Percentiles rank a stretch among this genome's conserved stretches.
These are phyloP conservation scores for Glaucopsyche alexis DNA, from an alignment of 2,888 invertebrate species.

Conservation along the genomic window DNA sequence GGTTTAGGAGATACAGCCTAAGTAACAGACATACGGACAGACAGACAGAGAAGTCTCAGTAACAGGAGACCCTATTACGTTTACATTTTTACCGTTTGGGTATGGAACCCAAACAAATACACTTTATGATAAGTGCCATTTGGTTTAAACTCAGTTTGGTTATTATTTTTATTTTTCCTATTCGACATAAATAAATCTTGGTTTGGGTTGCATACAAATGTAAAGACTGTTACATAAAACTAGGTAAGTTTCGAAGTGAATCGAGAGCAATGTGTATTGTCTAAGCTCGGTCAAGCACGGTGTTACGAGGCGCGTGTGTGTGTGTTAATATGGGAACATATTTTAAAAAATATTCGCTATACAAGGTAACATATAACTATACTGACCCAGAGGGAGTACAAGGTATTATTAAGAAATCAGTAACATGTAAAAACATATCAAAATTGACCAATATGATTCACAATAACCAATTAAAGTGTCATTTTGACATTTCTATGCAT, in stretches of 20 bases:
- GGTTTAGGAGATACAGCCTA: no score
- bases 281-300: slow-evolving; percentile 16
- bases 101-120: no score
- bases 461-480: no score
- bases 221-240: slow-evolving; percentile 21
- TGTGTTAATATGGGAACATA: slow-evolving; percentile 2
- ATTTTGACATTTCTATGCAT: no score
- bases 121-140: no score
- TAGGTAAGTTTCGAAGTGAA: slow-evolving; percentile 5
- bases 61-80: no score
- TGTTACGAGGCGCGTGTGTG: slow-evolving; percentile 10
- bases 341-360: neutral
- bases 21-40: no score
- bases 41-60: no score
- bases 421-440: no score
- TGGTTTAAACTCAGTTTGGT: no score
- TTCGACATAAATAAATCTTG: neutral
- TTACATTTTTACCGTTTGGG: no score
- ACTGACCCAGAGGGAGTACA: neutral
- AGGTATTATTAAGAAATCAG: neutral
- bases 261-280: slow-evolving; percentile 25
- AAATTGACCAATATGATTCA: no score
- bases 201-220: slow-evolving; percentile 24
- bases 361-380: neutral
- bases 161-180: neutral